Base-by-base conservation (phyloP, 2,888 invertebrate genomes). In the Watsonalla cultraria region DNA sequence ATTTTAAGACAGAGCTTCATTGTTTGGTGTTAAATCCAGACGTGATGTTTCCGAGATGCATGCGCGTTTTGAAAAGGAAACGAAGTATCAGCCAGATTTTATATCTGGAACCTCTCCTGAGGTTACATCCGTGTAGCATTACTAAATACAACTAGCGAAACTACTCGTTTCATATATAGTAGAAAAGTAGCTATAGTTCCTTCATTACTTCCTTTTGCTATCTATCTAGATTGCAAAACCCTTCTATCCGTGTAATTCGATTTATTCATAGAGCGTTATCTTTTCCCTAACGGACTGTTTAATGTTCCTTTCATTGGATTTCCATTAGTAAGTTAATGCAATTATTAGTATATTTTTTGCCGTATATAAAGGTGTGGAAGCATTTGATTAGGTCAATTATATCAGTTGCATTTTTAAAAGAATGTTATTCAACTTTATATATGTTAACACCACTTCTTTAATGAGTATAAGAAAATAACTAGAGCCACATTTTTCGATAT, bases 1-100 rank as follows among this genome's bases (percentile, higher is more conserved):
- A 78, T 84, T 85, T 86, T 82, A 78, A 82, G 77, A 90, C 84
- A 88, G 85, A 81, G 82, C 76, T 72, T 80, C 87, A 81, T 86
- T 89, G 87, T 87, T 83, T 80, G 64, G 74, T 68, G 72, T 79
- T 74, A 75, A 75, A 77, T 65, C 66, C 71, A 78, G 76, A 77
- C 76, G 76, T 64, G 66, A 65, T 72, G 70, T 80, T 81, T 81
- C 79, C 76, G 74, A 79, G 70, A 68, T 55, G 66, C 58, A 61
- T 65, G 67, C 63, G 59, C 60, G 64, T 57, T 66, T 70, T 76
- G 69, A 75, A 70, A 68, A 76, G 80, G 78, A 78, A 75, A 78
- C 72, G 70, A 65, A 65, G 64, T 68, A 68, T 75, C 71, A 74
- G 57, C 59, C 42, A 56, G 54, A 56, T 54, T 42, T 33, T 11